Percentiles rank a stretch among this genome's conserved stretches.
Evolutionary conservation across 2,888 invertebrate genomes (phyloP).

Genomic region (Apotomis capreana): DNA sequence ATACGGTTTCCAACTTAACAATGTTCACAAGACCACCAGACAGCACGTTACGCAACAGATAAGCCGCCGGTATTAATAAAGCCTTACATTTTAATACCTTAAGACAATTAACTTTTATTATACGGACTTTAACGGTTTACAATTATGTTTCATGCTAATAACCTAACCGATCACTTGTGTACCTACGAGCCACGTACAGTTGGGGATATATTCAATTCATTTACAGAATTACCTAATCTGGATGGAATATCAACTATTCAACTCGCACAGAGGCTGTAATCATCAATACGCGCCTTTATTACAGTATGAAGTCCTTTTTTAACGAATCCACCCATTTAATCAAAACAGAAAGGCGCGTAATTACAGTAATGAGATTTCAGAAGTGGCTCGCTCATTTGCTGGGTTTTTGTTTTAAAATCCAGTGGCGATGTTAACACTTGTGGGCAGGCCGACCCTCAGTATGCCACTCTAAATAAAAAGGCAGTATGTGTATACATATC

Average conservation of each 20-base stretch:
- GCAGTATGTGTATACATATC: constrained; percentile 9
- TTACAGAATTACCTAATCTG: constrained; percentile 19
- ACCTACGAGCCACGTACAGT: neutral
- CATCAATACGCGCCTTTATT: constrained; percentile 28
- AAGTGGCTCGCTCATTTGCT: constrained; percentile 51
- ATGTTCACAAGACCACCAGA: constrained; percentile 15
- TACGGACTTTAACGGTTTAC: neutral
- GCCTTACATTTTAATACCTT: constrained; percentile 4
- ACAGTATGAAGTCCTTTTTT: constrained; percentile 45
- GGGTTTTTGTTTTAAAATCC: constrained; percentile 49
- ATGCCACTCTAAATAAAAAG: neutral
- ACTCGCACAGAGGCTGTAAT: constrained; percentile 6
- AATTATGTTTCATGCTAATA: constrained; percentile 6
- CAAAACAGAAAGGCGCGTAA: constrained; percentile 52
- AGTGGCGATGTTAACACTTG: constrained; percentile 28
- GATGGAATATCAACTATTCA: constrained; percentile 1
- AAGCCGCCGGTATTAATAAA: constrained; percentile 9
- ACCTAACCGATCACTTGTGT: neutral
- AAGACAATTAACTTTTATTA: constrained; percentile 7
- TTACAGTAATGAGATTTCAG: constrained; percentile 57
- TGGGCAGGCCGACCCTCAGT: constrained; percentile 15
- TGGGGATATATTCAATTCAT: constrained; percentile 2
- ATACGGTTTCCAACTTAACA: neutral
- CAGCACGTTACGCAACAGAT: constrained; percentile 6
- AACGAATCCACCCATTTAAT: constrained; percentile 45